Conservation (phyloP, 2,797 vertebrate species). For the Acipenser ruthenus region DNA sequence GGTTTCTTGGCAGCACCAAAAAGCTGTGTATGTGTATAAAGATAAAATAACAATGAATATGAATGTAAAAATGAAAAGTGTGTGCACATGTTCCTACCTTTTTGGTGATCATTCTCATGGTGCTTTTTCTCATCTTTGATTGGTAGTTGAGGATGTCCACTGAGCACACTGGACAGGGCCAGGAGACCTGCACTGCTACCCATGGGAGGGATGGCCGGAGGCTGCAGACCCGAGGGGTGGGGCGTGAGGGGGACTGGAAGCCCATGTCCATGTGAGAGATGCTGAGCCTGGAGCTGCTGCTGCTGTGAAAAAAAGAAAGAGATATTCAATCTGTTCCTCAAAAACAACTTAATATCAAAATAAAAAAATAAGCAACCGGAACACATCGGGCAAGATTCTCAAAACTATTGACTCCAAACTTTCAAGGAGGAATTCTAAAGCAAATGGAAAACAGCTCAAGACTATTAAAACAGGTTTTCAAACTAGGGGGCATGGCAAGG, state of each 20-base stretch:
- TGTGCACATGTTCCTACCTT: conserved; percentile 52
- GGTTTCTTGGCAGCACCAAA: background rate
- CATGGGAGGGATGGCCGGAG: conserved; percentile 72
- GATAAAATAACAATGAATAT: too few relatives aligned
- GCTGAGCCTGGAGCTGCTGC: conserved; percentile 94
- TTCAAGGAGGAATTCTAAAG: too few relatives aligned
- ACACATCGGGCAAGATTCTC: background rate
- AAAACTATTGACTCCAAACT: too few relatives aligned
- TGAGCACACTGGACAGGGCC: conserved; percentile 78
- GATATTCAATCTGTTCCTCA: conserved; percentile 1
- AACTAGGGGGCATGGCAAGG: too few relatives aligned
- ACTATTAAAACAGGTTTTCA: too few relatives aligned
- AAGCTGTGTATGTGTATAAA: background rate
- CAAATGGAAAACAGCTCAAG: too few relatives aligned
- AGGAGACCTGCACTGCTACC: conserved; percentile 79
- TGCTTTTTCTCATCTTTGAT: conserved; percentile 90
- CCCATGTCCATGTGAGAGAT: conserved; percentile 86
- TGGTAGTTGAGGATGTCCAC: conserved; percentile 78
- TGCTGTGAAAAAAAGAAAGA: conserved; percentile 64
- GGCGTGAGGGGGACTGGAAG: conserved; percentile 84
- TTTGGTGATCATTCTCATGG: conserved; percentile 80
- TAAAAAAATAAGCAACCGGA: background rate
- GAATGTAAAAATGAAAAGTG: too few relatives aligned
- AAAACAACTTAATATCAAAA: background rate
- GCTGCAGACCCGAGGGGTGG: conserved; percentile 80